A percentile compares a stretch with the other conserved stretches of the same genome.
Conservation (phyloP, 53 echinoderm and acorn worm species). For the Temnopleurus reevesii region DNA sequence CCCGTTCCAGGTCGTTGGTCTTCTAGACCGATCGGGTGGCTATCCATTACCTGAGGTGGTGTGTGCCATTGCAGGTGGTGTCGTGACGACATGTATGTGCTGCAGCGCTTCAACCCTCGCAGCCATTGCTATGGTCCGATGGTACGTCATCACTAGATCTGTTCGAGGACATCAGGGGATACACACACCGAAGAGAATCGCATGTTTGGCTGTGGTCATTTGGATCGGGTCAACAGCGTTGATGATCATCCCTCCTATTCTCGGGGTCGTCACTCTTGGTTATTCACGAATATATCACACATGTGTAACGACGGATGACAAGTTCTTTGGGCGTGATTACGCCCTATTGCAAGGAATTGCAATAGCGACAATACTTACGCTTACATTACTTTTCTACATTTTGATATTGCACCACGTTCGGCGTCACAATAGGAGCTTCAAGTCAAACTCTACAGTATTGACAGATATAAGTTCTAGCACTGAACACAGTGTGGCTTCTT, state of each 20-base stretch:
- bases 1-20: background rate
- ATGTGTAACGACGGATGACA: background rate
- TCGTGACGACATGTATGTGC: background rate
- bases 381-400: background rate
- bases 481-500: background rate
- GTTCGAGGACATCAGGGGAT: background rate
- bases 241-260: background rate
- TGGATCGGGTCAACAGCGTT: background rate
- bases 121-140: background rate
- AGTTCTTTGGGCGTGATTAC: background rate
- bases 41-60: background rate
- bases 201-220: background rate
- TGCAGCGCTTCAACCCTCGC: background rate
- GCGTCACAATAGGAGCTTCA: background rate
- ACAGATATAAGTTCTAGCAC: background rate
- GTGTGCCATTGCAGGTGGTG: background rate
- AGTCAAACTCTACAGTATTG: background rate
- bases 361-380: background rate
- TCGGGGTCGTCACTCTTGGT: background rate
- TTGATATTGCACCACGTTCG: background rate
- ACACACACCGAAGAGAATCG: background rate
- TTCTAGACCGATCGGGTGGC: background rate
- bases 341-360: background rate
- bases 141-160: background rate
- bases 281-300: background rate